Base-by-base conservation (phyloP, 2,888 invertebrate genomes). In the Lasioglossum vierecki region DNA sequence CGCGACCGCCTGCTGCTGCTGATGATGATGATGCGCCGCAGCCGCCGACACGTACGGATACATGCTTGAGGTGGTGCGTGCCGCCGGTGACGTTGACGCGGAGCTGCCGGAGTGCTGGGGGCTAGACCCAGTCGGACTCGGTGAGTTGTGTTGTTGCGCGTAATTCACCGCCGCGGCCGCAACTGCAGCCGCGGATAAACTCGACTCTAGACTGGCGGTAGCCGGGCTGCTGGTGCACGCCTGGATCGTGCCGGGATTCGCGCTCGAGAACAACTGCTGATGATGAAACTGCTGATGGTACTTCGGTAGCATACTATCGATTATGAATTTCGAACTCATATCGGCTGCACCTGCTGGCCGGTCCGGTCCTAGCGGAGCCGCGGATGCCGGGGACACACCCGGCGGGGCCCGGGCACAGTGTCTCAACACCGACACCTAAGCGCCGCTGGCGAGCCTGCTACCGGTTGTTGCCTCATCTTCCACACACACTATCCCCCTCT, bases 251-350 rank as follows among this genome's bases (percentile, higher is more conserved):
- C 97, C 96, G 95, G 97, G 96, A 96, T 97, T 96, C 96, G 97
- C 96, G 96, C 97, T 96, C 96, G 96, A 95, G 92, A 96, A 96
- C 95, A 96, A 96, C 95, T 96, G 96, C 95, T 97, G 96, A 93
- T 96, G 97, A 95, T 97, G 97, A 95, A 97, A 97, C 95, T 97
- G 96, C 95, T 97, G 97, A 95, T 97, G 98, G 96, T 98, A 98
- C 97, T 98, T 98, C 94, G 98, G 98, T 96, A 98, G 98, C 98
- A 98, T 98, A 97, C 98, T 98, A 98, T 98, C 98, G 96, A 98
- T 98, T 97, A 98, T 98, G 97, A 98, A 98, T 97, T 98, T 98
- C 97, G 98, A 98, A 97, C 97, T 98, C 98, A 98, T 98, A 93
- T 89, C 92, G 92, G 90, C 92, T 78, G 87, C 83, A 80, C 84